Percentiles rank a stretch among this genome's conserved stretches.
phyloP scores from a whole-genome alignment of 1,140 invertebrate species.

The Macrosteles quadrilineatus region DNA sequence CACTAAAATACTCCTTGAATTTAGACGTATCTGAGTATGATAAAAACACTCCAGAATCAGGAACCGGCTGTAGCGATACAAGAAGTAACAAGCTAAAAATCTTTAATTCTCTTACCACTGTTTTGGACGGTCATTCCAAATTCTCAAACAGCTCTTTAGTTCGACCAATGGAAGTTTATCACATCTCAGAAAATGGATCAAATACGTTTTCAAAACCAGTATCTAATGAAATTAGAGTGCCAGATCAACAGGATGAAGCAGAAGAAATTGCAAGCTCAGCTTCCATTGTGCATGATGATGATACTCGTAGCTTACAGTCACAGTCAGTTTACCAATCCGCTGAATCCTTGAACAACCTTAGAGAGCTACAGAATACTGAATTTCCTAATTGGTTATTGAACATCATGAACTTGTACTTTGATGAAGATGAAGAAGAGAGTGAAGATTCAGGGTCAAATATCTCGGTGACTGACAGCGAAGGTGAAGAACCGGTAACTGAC shows the following conservation, averaged over 20 bases:
- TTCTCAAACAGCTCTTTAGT: neutral
- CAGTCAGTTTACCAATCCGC: neutral
- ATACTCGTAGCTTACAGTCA: neutral
- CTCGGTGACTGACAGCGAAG: neutral
- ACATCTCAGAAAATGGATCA: neutral
- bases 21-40: neutral
- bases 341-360: neutral
- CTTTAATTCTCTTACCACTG: neutral
- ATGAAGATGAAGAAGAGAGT: neutral
- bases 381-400: conserved; percentile 16
- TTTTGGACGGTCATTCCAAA: conserved; percentile 10
- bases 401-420: neutral
- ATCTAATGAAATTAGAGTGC: neutral
- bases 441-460: neutral
- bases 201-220: neutral
- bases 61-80: neutral
- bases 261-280: neutral
- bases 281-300: neutral
- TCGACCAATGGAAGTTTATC: neutral
- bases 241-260: neutral
- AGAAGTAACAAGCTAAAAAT: neutral
- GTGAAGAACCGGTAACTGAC: neutral
- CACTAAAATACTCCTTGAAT: neutral
- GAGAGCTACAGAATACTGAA: neutral
- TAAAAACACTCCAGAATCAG: neutral